Evolutionary conservation across 1,140 invertebrate genomes (phyloP), one percentile per base, ranked within the genome.

Genomic region (Anastrepha obliqua): DNA sequence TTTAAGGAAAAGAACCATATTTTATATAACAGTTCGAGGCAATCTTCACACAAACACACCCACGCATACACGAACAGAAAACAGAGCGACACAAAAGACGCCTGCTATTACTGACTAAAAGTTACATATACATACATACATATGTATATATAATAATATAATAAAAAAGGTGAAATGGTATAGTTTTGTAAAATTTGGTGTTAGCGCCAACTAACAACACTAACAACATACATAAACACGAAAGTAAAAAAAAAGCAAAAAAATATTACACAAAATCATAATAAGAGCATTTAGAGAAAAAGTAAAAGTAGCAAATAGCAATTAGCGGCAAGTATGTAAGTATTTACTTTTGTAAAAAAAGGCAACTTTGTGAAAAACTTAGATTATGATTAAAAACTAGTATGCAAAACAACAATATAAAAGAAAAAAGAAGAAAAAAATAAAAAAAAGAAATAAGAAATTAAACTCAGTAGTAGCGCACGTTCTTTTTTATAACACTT

Each of bases 401-500:
- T 81, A 81, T 81, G 74, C 5, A 55, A 74, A 67, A 29, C 29
- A 29, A 29, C 29, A 29, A 29, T 29, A 29, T 29, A 29, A 29
- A 29, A 29, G 17, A 44, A 74, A 74, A 44, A 4, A 74, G 47
- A 70, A 70, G n/a, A 29, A 67, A 51, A 44, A 44, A 17, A 17
- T 17, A 44, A 51, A 74, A 81, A 62, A 62, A 44, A 17, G 60
- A 42, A 59, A 6, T 17, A 86, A 62, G 55, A 60, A 60, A 86
- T 60, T 39, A 4, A 55, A 81, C 17, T 81, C 20, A 81, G 74
- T 55, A 81, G 74, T 81, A 81, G 74, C 74, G 74, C 74, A 81
- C 74, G 74, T 81, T 81, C 74, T 81, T 81, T 55, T 81, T 81
- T 81, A 81, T 81, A 81, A 81, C 74, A 81, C 74, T 81, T 81